Evolutionary conservation across 2,888 invertebrate genomes (phyloP), one percentile per base, ranked within the genome.

Genomic region (Tillus elongatus): DNA sequence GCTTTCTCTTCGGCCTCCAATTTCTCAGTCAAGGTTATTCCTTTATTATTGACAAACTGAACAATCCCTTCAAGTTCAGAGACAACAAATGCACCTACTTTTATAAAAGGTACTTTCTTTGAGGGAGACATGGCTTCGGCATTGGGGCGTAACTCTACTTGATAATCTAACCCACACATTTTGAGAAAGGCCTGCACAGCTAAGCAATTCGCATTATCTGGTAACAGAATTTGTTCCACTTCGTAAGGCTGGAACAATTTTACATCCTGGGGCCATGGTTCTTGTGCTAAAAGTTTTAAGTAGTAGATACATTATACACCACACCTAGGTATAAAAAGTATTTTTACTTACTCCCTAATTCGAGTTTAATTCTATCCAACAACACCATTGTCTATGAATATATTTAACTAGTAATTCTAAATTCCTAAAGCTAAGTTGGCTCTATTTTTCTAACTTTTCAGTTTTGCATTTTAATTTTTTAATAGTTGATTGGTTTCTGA

Each of bases 41-140:
- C 88, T 66, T 91, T 93, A 51, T 81, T 82, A 24, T 81, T 82
- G 1, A 91, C 82, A 60, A 92, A 90, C 50, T 83, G 82, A 0
- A 92, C 87, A 38, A 97, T 92, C 0, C 87, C 85, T 56, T 93
- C 91, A 55, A 95, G 73, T 60, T 93, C 97, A 0, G 95, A 79
- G 1, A 91, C 77, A 1, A 95, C 75, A 56, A 89, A 89, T 0
- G 84, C 80, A 0, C 93, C 93, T 47, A 88, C 87, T 57, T 85
- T 83, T 38, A 97, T 79, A 56, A 97, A 91, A 0, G 97, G 97
- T 1, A 97, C 81, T 50, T 83, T 78, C 1, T 91, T 91, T 3
- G 90, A 85, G 0, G 96, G 96, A 0, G 96, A 95, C 89, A 97
- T 96, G 58, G 85, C 86, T 58, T 96, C 93, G 0, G 96, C 95